Conservation (phyloP, 30 jellyfish, hydroid and myxozoan species). For the Phacellophora camtschatica region DNA sequence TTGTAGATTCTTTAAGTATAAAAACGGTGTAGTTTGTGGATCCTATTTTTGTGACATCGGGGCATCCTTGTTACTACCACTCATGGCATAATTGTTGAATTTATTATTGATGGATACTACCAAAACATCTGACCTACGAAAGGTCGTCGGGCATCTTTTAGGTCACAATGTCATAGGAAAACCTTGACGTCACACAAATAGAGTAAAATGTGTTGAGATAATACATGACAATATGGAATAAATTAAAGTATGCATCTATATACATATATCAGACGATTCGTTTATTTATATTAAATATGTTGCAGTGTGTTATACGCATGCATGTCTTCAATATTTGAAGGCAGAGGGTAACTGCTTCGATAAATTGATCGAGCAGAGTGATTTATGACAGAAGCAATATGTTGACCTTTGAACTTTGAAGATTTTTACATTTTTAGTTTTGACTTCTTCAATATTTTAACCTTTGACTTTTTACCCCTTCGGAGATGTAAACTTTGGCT, state of each 20-base stretch:
- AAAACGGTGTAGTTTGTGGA: slow-evolving; percentile 32
- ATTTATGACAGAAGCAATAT: background rate
- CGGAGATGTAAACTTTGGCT: too few species aligned
- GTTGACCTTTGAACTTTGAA: slow-evolving; percentile 16
- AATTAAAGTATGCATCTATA: slow-evolving; percentile 58
- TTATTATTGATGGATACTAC: background rate
- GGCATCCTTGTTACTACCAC: too few species aligned
- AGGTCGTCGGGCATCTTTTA: too few species aligned
- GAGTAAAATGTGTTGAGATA: slow-evolving; percentile 22
- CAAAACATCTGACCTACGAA: too few species aligned
- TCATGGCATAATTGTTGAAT: background rate
- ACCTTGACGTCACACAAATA: slow-evolving; percentile 28
- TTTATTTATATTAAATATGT: slow-evolving; percentile 59
- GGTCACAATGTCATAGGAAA: too few species aligned
- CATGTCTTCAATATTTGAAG: slow-evolving; percentile 74
- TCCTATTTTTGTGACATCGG: slow-evolving; percentile 16
- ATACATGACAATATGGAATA: slow-evolving; percentile 55
- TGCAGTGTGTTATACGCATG: slow-evolving; percentile 69
- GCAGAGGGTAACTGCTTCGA: slow-evolving; percentile 69
- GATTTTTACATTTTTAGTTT: too few species aligned
- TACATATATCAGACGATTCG: slow-evolving; percentile 19
- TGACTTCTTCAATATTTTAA: background rate
- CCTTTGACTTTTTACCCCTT: background rate
- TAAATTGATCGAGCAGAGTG: slow-evolving; percentile 50
- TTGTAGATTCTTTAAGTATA: slow-evolving; percentile 48